Evolutionary conservation across 2,888 invertebrate species (phyloP).

Genomic region (Lomographa bimaculata): DNA sequence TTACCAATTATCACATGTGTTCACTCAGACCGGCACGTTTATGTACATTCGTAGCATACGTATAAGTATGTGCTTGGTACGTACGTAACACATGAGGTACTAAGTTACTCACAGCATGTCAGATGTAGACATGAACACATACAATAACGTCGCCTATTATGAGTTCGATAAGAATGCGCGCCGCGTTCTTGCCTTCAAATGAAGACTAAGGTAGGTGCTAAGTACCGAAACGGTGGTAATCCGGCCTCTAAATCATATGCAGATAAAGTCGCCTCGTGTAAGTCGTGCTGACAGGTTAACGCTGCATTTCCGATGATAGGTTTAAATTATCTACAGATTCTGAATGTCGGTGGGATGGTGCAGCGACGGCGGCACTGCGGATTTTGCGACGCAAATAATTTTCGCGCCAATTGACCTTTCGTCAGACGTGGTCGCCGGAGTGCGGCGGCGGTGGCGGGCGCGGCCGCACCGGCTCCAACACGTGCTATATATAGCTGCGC

Average conservation of each 20-base stretch:
- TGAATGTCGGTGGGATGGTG: conserved; percentile 51
- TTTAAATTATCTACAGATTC: conserved; percentile 33
- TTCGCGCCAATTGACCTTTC: conserved; percentile 84
- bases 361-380: conserved; percentile 55
- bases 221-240: conserved; percentile 17
- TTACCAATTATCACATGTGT: conserved; percentile 28
- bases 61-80: conserved; percentile 3
- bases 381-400: conserved; percentile 83
- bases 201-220: conserved; percentile 31
- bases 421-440: conserved; percentile 69
- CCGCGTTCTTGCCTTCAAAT: conserved; percentile 44
- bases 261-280: conserved; percentile 18
- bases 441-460: conserved; percentile 63
- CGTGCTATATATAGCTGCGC: conserved; percentile 78
- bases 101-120: conserved; percentile 4
- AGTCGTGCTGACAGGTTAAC: conserved; percentile 26
- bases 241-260: conserved; percentile 23
- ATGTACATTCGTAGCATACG: conserved; percentile 3
- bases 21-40: conserved; percentile 17
- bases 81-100: conserved; percentile 5
- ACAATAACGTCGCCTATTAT: conserved; percentile 41
- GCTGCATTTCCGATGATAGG: conserved; percentile 32
- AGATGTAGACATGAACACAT: conserved; percentile 15
- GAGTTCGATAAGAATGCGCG: conserved; percentile 52
- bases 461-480: conserved; percentile 71